These are phyloP conservation scores for Trissolcus japonicus DNA, from an alignment of 2,888 invertebrate genomes.

Conservation along the genomic window DNA sequence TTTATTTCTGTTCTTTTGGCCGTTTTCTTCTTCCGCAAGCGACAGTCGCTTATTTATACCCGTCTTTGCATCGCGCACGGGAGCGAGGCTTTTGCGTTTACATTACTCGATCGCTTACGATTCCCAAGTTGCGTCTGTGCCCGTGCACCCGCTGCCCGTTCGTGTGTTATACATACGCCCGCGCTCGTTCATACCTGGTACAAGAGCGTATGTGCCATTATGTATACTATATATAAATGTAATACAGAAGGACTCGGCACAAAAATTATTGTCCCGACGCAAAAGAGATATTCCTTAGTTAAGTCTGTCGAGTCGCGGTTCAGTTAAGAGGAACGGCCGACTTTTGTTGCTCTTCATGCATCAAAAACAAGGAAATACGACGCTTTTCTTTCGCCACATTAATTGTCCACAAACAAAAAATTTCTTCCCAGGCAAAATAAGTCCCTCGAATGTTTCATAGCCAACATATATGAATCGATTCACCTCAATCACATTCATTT, in stretches of 20 bases:
- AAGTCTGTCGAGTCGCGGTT: slow-evolving; percentile 27
- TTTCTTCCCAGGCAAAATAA: neutral
- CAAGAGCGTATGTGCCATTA: slow-evolving; percentile 37
- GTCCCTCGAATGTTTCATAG: too few species aligned
- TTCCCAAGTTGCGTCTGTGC: slow-evolving; percentile 44
- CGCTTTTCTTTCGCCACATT: slow-evolving; percentile 8
- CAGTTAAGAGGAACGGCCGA: slow-evolving; percentile 19
- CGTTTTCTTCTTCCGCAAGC: slow-evolving; percentile 76
- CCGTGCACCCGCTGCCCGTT: slow-evolving; percentile 9
- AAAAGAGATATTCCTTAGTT: slow-evolving; percentile 41
- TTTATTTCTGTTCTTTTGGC: slow-evolving; percentile 74
- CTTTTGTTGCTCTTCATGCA: slow-evolving; percentile 15
- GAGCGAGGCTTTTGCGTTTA: slow-evolving; percentile 72
- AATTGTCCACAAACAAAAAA: neutral
- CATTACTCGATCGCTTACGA: slow-evolving; percentile 59
- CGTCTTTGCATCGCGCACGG: slow-evolving; percentile 74
- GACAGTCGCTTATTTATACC: slow-evolving; percentile 77
- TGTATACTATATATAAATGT: slow-evolving; percentile 47
- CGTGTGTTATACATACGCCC: slow-evolving; percentile 37
- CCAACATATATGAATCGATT: too few species aligned
- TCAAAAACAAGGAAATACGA: slow-evolving; percentile 2
- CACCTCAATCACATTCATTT: too few species aligned
- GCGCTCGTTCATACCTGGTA: slow-evolving; percentile 35
- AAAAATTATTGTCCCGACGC: slow-evolving; percentile 45
- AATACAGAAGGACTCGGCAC: slow-evolving; percentile 43